Evolutionary conservation across 2,888 invertebrate genomes (phyloP), one percentile per base, ranked within the genome.

Genomic region (Carpatolechia fugitivella): DNA sequence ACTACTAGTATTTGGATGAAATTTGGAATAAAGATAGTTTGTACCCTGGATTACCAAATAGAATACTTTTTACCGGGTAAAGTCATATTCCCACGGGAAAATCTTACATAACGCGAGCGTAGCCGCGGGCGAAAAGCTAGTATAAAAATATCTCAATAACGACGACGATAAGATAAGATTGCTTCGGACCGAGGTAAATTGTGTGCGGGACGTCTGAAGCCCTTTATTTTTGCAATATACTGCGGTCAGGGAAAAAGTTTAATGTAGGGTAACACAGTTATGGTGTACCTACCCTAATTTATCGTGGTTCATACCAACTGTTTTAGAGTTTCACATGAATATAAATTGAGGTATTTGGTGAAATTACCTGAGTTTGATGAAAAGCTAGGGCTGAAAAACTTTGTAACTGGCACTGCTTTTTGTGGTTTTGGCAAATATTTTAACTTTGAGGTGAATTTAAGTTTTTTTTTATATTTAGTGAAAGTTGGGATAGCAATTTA

Each of bases 251-350:
- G 66, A 70, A 74, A 57, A 79, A 80, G 80, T 84, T 84, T 80
- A 82, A 82, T 82, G 82, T 77, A 74, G 80, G 80, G 79, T 80
- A 81, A 82, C 82, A 80, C 79, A 79, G 78, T 84, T 82, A 80
- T 71, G 70, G 69, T 57, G 77, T 69, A 71, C 73, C 72, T 72
- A 67, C 68, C 62, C 61, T 66, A 69, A 70, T 78, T 77, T 76
- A 74, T 75, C 68, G 67, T 61, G 59, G 33, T 41, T 57, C 40
- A 50, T 56, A 30, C 24, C 16, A 35, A 53, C 46, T 16, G 47
- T 47, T 29, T 48, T 47, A 52, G 13, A 24, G 44, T 41, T 52
- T 44, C 30, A 33, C 33, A 44, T 52, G 52, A 52, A 52, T 52
- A 53, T 35, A 53, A 33, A 53, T 29, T 31, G 53, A 49, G 49